These are phyloP conservation scores for Ceratina japonica DNA, from an alignment of 1,140 invertebrate genomes.

Conservation along the genomic window DNA sequence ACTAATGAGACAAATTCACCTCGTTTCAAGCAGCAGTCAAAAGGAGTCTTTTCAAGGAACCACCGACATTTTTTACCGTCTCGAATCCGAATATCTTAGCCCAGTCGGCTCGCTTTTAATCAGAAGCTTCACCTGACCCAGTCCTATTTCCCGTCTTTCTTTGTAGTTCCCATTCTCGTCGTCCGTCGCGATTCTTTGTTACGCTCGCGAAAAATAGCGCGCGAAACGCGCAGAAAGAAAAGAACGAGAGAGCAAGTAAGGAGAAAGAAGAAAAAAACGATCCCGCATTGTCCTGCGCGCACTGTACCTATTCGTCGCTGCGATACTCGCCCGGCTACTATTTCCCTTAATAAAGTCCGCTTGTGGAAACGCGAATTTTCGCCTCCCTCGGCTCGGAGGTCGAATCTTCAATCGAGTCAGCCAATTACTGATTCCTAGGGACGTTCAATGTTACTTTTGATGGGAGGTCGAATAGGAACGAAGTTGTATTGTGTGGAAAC, in stretches of 20 bases:
- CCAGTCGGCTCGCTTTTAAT: slow-evolving; percentile 58
- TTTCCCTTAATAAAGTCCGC: slow-evolving; percentile 45
- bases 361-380: slow-evolving; percentile 5
- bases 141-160: slow-evolving; percentile 49
- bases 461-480: not conserved
- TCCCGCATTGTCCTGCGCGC: slow-evolving; percentile 35
- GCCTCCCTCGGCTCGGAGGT: not conserved
- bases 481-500: not conserved
- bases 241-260: not conserved
- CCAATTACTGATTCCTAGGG: not conserved
- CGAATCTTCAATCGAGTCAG: slow-evolving; percentile 30
- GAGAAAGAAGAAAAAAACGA: not conserved
- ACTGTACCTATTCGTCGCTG: slow-evolving; percentile 8
- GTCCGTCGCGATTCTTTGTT: slow-evolving; percentile 55
- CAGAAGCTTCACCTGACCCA: slow-evolving; percentile 59
- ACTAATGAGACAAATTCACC: not conserved
- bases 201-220: slow-evolving; percentile 32
- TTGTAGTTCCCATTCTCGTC: slow-evolving; percentile 53
- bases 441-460: not conserved
- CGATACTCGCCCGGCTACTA: slow-evolving; percentile 30
- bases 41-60: not conserved
- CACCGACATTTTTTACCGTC: not conserved
- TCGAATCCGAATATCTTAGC: slow-evolving; percentile 1
- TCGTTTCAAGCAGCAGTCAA: not conserved
- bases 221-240: not conserved